Conservation (phyloP, 2,888 invertebrate genomes). For the Orchesella flavescens region DNA sequence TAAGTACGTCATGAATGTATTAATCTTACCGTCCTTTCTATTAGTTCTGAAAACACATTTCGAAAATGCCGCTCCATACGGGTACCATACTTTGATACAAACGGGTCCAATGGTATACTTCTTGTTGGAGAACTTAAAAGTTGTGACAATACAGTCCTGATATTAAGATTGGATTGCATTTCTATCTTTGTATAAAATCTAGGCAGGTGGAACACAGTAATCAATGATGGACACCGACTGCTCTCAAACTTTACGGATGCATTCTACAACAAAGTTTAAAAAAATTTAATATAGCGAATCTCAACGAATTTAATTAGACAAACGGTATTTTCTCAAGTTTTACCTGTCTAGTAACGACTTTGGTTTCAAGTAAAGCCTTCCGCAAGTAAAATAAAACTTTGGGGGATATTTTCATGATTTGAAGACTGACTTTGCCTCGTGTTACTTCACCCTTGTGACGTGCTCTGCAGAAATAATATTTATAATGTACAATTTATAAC, state of each 20-base stretch:
- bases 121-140: conserved; percentile 4
- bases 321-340: conserved; percentile 84
- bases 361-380: conserved; percentile 78
- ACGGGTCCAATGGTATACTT: conserved; percentile 17
- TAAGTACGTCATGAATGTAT: not conserved
- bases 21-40: conserved; percentile 37
- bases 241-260: conserved; percentile 64
- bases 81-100: conserved; percentile 45
- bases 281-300: not conserved
- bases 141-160: conserved; percentile 42
- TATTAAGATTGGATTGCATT: conserved; percentile 30
- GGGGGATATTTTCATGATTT: conserved; percentile 76
- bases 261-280: conserved; percentile 78
- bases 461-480: conserved; percentile 73
- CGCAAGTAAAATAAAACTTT: conserved; percentile 80
- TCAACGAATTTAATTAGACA: not conserved
- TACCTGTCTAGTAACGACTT: conserved; percentile 80
- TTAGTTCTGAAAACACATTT: conserved; percentile 19
- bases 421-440: conserved; percentile 79
- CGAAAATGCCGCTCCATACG: conserved; percentile 19
- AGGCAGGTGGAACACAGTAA: conserved; percentile 77
- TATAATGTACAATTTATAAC: not conserved
- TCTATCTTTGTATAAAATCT: conserved; percentile 77
- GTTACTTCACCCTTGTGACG: conserved; percentile 82
- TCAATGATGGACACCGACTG: conserved; percentile 56